Conservation (phyloP, 1,140 invertebrate genomes). For the Triops cancriformis region DNA sequence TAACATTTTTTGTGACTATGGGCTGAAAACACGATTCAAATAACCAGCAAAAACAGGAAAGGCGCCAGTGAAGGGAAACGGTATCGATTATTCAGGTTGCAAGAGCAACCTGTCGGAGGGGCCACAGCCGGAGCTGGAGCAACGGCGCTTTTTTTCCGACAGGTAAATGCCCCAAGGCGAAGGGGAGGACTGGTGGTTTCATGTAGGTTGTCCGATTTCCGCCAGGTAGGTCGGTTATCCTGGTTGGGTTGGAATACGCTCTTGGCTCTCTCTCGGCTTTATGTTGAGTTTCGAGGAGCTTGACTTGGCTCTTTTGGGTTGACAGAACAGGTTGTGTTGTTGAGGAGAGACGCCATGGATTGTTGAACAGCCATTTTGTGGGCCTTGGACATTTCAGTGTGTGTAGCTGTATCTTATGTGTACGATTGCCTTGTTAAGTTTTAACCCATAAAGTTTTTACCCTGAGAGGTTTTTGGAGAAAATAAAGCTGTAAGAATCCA, state of each 20-base stretch:
- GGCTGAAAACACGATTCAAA: not conserved
- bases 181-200: not conserved
- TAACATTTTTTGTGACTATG: not conserved
- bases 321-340: slow-evolving; percentile 5
- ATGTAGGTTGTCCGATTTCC: not conserved
- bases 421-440: not conserved
- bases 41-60: not conserved
- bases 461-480: not conserved
- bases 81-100: not conserved
- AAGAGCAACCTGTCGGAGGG: not conserved
- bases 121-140: not conserved
- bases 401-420: not conserved
- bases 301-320: not conserved
- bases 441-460: not conserved
- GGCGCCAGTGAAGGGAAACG: not conserved
- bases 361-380: not conserved
- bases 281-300: not conserved
- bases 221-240: slow-evolving; percentile 12
- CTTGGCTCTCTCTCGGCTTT: not conserved
- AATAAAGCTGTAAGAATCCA: no score
- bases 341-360: slow-evolving; percentile 8
- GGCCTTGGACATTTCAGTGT: not conserved
- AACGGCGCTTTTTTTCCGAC: not conserved
- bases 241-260: not conserved
- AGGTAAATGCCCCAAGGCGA: not conserved